Base-by-base conservation (phyloP, 1,140 invertebrate species). In the Mizuhopecten yessoensis region DNA sequence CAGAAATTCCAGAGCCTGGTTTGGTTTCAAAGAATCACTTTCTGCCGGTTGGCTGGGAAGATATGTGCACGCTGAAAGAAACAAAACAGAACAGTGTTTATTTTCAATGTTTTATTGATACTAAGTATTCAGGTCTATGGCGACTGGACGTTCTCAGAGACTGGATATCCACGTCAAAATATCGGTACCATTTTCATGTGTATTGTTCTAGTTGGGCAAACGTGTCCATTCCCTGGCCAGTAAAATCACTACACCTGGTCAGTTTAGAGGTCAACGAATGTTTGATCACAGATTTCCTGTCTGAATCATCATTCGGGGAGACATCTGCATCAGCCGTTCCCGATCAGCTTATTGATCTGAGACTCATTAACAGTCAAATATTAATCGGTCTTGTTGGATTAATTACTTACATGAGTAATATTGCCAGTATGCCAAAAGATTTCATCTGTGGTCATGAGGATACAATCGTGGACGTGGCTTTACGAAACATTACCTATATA, bases 381-480 rank as follows among this genome's bases (percentile, higher is more conserved):
- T 33, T 88, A 7, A 88, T 93, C 3, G 86, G 86, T 10, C 34
- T 93, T 17, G 34, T 23, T 23, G 90, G 88, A 36, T 33, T 93
- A 1, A 23, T 93, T 20, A 86, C 89, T 89, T 88, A 87, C 36
- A 88, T 90, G 11, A 49, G 9, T 3, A 92, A 90, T 75, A 90
- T 92, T 36, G 57, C 49, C 15, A 57, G 89, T 20, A 75, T 94
- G 34, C 29, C 88, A 0, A 92, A 93, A 89, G 90, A 92, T n/a
- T 93, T 87, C 57, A 87, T 93, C 23, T 94, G 94, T 88, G 90
- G 92, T 2, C 91, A 92, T 87, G 93, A 93, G 34, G 87, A 91
- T 33, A 93, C 94, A 0, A 90, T 94, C 33, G 49, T 92, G 49
- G 33, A 87, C 3, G 86, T 91, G 20, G 34, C 89, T 17, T 89